phyloP scores from a whole-genome alignment of 2,888 invertebrate species.

The Mayetiola destructor region DNA sequence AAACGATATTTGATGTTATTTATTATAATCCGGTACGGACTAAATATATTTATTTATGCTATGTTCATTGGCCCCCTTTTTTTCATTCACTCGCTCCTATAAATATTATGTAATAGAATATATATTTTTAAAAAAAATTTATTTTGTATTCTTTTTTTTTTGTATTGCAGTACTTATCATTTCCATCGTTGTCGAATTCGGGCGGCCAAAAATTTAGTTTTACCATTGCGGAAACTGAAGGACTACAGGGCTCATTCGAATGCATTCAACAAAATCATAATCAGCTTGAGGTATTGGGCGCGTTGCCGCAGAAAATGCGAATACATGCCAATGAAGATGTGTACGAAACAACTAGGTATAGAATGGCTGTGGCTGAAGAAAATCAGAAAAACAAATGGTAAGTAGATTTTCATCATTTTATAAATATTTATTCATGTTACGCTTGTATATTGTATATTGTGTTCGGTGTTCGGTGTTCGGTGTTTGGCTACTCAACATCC shows the following conservation, averaged over 20 bases:
- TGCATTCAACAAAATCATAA: constrained; percentile 61
- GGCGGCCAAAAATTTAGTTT: constrained; percentile 32
- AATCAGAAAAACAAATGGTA: constrained; percentile 88
- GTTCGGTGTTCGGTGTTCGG: not conserved
- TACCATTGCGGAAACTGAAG: constrained; percentile 52
- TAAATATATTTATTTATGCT: too few relatives aligned
- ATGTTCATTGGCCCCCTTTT: too few relatives aligned
- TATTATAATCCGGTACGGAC: too few relatives aligned
- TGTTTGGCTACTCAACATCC: not conserved
- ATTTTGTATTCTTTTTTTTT: not conserved
- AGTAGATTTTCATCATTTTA: constrained; percentile 19
- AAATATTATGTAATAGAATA: too few relatives aligned
- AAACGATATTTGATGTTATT: too few relatives aligned
- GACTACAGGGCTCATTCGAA: constrained; percentile 80
- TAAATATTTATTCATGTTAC: constrained; percentile 13
- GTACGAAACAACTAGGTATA: constrained; percentile 80
- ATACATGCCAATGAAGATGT: constrained; percentile 93
- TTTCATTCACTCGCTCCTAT: too few relatives aligned
- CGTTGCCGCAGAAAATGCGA: constrained; percentile 75
- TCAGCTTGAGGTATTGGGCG: constrained; percentile 69
- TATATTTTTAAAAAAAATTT: too few relatives aligned
- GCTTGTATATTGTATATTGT: not conserved
- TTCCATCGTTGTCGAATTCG: constrained; percentile 43
- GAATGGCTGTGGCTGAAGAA: constrained; percentile 84
- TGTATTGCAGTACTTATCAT: constrained; percentile 54